Conservation (phyloP, 1,140 invertebrate genomes). For the Pectinophora gossypiella region DNA sequence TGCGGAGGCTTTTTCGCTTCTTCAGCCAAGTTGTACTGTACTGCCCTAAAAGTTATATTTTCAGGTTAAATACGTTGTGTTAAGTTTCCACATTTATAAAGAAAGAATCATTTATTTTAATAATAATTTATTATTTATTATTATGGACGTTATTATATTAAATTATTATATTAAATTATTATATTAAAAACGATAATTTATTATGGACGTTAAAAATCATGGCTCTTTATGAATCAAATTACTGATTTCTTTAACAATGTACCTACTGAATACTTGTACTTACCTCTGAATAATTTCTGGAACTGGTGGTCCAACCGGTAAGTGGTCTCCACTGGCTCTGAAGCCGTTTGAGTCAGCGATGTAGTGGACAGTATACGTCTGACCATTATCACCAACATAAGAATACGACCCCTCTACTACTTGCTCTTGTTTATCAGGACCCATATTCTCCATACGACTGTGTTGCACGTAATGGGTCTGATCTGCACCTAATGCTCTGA, state of each 20-base stretch:
- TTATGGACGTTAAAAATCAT: too few species aligned
- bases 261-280: too few species aligned
- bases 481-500: constrained; percentile 68
- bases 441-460: constrained; percentile 75
- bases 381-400: constrained; percentile 77
- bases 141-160: background rate
- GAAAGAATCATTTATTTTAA: too few species aligned
- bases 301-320: constrained; percentile 75
- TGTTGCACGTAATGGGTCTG: constrained; percentile 73
- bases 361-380: constrained; percentile 74
- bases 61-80: too few species aligned
- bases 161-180: background rate
- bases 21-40: constrained; percentile 69
- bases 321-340: constrained; percentile 73
- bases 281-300: constrained; percentile 75
- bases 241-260: too few species aligned
- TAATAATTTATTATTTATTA: constrained; percentile 5
- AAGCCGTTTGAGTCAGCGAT: constrained; percentile 77
- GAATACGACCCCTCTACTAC: constrained; percentile 79
- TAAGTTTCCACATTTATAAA: too few species aligned
- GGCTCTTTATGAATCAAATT: too few species aligned
- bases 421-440: constrained; percentile 73
- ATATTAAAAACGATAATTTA: background rate
- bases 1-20: constrained; percentile 61
- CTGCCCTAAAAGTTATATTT: constrained; percentile 57